Percentiles rank a stretch among this genome's conserved stretches.
These are phyloP conservation scores for Holothuria leucospilota DNA, from an alignment of 53 echinoderm and acorn worm genomes.

Conservation along the genomic window DNA sequence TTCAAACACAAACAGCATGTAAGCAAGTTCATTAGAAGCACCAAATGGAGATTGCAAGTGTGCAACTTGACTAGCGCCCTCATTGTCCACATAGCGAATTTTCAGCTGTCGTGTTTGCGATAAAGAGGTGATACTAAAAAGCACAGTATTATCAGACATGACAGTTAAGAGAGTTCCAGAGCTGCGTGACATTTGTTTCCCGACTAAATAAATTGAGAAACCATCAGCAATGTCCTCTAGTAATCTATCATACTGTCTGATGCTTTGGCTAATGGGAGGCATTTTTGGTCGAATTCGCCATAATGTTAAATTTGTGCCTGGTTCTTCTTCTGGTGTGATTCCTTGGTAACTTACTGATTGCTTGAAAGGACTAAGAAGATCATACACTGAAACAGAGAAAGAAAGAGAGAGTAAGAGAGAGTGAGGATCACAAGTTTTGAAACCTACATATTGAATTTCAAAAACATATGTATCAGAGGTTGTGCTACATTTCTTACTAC, in stretches of 20 bases:
- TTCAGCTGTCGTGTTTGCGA: conserved; percentile 64
- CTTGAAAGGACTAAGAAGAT: conserved; percentile 12
- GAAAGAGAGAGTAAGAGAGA: not conserved
- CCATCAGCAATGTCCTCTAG: conserved; percentile 48
- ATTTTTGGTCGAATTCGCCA: conserved; percentile 68
- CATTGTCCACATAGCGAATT: conserved; percentile 62
- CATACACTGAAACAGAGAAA: conserved; percentile 4
- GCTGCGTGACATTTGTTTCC: conserved; percentile 69
- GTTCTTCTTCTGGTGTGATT: conserved; percentile 45
- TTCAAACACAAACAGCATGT: conserved; percentile 69
- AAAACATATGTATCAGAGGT: no score
- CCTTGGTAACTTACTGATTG: conserved; percentile 47
- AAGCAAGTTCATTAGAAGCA: conserved; percentile 63
- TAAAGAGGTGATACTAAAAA: conserved; percentile 49
- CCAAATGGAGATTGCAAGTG: conserved; percentile 69
- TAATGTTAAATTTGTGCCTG: conserved; percentile 15
- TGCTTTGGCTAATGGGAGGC: conserved; percentile 43
- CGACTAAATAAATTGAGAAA: conserved; percentile 65
- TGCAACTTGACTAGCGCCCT: conserved; percentile 41
- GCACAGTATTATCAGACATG: conserved; percentile 2
- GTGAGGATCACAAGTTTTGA: no score
- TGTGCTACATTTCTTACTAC: no score
- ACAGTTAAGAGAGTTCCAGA: conserved; percentile 78
- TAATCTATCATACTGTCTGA: conserved; percentile 44
- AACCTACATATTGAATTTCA: no score